phyloP scores from a whole-genome alignment of 2,797 vertebrate species.

The Microhierax caerulescens region DNA sequence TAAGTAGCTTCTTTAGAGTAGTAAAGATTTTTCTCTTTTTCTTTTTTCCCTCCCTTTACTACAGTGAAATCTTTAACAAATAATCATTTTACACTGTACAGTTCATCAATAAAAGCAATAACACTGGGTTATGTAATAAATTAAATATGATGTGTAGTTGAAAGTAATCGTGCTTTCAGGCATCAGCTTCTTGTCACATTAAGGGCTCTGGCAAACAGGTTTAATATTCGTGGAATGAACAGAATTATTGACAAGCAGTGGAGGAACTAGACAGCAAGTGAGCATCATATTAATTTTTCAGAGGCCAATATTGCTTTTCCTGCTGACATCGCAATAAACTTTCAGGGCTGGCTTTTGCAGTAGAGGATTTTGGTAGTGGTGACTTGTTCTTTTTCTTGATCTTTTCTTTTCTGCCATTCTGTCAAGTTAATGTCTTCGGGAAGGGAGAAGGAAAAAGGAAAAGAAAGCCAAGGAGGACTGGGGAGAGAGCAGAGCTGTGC shows the following conservation, averaged over 20 bases:
- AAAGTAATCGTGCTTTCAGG: slow-evolving; percentile 60
- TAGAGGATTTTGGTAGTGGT: not conserved
- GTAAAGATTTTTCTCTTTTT: slow-evolving; percentile 50
- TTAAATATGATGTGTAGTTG: slow-evolving; percentile 73
- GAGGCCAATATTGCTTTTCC: slow-evolving; percentile 48
- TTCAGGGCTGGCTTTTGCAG: not conserved
- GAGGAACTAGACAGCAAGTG: slow-evolving; percentile 63
- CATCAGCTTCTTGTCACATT: slow-evolving; percentile 67
- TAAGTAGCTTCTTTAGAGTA: not conserved
- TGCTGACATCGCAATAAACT: slow-evolving; percentile 58
- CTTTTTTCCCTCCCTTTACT: not conserved
- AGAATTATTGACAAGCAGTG: slow-evolving; percentile 57
- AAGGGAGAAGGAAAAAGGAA: not conserved
- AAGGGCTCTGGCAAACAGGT: slow-evolving; percentile 56
- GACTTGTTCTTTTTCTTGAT: not conserved
- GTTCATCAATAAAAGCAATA: slow-evolving; percentile 75
- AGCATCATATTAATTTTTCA: slow-evolving; percentile 72
- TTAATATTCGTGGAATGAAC: slow-evolving; percentile 67
- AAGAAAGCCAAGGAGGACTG: not conserved
- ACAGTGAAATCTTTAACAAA: slow-evolving; percentile 74
- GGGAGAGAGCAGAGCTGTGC: not conserved
- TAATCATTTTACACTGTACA: slow-evolving; percentile 70
- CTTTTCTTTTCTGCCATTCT: not conserved
- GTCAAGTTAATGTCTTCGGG: not conserved
- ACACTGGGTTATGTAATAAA: slow-evolving; percentile 69